Evolutionary conservation across 2,797 vertebrate genomes (phyloP), one percentile per base, ranked within the genome.

Genomic region (Crocodylus rhombifer): DNA sequence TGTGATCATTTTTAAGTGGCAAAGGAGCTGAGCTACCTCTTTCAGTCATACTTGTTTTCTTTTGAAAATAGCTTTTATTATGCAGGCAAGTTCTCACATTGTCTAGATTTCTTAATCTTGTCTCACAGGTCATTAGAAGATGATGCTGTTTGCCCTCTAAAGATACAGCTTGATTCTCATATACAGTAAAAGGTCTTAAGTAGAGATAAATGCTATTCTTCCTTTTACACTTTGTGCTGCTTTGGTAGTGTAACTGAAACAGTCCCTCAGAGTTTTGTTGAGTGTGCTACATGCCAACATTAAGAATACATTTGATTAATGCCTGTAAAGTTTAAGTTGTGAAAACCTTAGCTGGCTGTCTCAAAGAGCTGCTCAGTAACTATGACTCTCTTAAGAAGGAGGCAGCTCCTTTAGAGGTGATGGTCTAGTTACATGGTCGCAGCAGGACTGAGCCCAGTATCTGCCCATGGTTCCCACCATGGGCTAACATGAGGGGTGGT

Each of bases 281-380:
- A 74, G 8, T 63, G 64, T 76, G 60, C 75, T 42, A 20, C 21
- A 74, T 21, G 28, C 62, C 76, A 74, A 67, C 33, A 58, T 60
- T 11, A 86, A 55, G 4, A 58, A 86, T 63, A 20, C 55, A 76
- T 86, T 77, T 58, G 69, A 25, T 94, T 86, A 56, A 20, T 62
- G 13, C 1, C 75, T 90, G 87, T 87, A 79, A 60, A 77, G 81
- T 82, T 77, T 60, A 42, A 82, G 17, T 83, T 92, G 80, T 86
- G 65, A 87, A 89, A 96, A 85, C n/a, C 23, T 83, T 83, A 88
- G 62, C 63, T 88, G 13, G 2, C 77, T 90, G 83, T 71, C 55
- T 80, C 67, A 42, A 84, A 84, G 13, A 62, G 61, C 5, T 10
- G 42, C 42, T 51, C 42, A 51, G 42, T 51, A 51, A 51, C 42